Evolutionary conservation across 2,888 invertebrate genomes (phyloP).

Genomic region (Icerya purchasi): DNA sequence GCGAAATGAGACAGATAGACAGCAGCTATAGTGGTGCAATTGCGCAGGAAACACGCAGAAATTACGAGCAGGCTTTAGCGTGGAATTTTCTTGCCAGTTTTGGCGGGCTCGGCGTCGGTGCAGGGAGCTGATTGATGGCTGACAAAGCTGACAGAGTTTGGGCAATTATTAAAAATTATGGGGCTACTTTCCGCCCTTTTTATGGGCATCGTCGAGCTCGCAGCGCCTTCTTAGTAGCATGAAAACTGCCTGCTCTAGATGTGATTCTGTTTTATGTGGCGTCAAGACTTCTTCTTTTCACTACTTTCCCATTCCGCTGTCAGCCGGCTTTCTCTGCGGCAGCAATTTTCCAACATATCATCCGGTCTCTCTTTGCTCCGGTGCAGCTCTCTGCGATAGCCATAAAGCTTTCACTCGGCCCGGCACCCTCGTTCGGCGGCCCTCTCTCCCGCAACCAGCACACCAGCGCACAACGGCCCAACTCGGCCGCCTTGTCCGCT

Average conservation of each 20-base stretch:
- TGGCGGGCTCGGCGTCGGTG: conserved; percentile 7
- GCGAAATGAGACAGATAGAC: neutral
- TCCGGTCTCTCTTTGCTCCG: no score
- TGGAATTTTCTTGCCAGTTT: conserved; percentile 14
- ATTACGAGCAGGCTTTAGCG: conserved; percentile 13
- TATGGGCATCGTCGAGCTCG: conserved; percentile 8
- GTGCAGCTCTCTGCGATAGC: no score
- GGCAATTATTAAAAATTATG: conserved; percentile 20
- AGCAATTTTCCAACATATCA: no score
- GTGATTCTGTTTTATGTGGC: conserved; percentile 14
- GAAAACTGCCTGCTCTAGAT: conserved; percentile 10
- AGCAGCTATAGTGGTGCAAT: neutral
- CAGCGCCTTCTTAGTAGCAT: neutral
- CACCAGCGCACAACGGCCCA: no score
- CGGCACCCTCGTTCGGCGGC: no score
- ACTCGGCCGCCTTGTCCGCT: no score
- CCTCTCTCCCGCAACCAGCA: no score
- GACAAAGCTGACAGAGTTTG: conserved; percentile 17
- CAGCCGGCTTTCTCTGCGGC: conserved; percentile 12
- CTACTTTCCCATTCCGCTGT: conserved; percentile 6
- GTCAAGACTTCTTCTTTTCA: conserved; percentile 7
- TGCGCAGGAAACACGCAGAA: conserved; percentile 5
- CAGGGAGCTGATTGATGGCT: conserved; percentile 15
- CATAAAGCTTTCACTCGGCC: no score
- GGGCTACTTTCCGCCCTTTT: conserved; percentile 18